Evolutionary conservation across 37 sponge, comb jelly and placozoan genomes (phyloP), one percentile per base, ranked within the genome.

Genomic region (Beroe forskalii): DNA sequence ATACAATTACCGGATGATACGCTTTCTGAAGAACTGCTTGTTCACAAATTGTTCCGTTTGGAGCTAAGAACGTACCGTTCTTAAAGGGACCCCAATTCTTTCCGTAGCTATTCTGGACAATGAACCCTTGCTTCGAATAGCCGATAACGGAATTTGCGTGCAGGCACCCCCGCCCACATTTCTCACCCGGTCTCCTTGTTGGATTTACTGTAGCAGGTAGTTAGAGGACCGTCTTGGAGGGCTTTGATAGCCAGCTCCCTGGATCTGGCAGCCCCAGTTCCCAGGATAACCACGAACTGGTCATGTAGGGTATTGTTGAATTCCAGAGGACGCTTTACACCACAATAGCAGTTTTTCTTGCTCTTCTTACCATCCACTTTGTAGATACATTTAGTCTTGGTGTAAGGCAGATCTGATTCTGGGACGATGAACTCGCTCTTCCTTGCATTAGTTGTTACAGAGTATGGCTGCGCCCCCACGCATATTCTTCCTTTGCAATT

Each of bases 91-190:
- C 75, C 37, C 37, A 72, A 39, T 4, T 72, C 1, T 4, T 33
- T 32, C 75, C 75, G 9, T 38, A 37, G 20, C 75, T 72, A 35
- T 72, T 39, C 75, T 72, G 75, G 6, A 72, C 8, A 8, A 72
- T 23, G 20, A 3, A 72, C 2, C 35, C 35, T 22, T 33, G 19
- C 0, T 27, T 12, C 39, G 2, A 8, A 30, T 72, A 72, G 40
- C 75, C 75, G 75, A 72, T 72, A 22, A 72, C 30, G 40, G 75
- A 38, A 22, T 38, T 38, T 19, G 75, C 75, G 30, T 72, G 75
- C 8, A 20, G 28, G 75, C 75, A 63, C 66, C 66, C 66, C 4
- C 24, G 9, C 28, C 66, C 25, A 30, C 75, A 37, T 33, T 30
- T 38, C 75, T 72, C 75, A n/a, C 8, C 75, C 37, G 4, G 28